A percentile compares a stretch with the other conserved stretches of the same genome.
Evolutionary conservation across 2,113 vertebrate species (phyloP).

Genomic region (Loxodonta africana): DNA sequence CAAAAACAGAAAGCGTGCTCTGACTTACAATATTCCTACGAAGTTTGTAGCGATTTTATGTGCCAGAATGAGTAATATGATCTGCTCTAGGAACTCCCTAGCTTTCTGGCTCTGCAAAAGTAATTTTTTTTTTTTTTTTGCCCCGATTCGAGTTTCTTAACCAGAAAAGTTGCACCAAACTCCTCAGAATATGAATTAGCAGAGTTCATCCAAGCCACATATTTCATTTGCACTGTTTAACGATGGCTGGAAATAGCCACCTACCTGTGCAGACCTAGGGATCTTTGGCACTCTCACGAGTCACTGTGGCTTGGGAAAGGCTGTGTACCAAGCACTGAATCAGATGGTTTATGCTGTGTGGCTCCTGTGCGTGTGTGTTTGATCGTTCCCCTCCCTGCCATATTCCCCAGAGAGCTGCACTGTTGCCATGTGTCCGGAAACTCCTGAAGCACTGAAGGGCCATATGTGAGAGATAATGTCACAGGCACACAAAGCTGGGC

Average conservation of each 20-base stretch:
- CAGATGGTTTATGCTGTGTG: background rate
- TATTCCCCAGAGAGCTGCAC: background rate
- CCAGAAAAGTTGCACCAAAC: conserved; percentile 79
- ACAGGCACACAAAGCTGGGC: background rate
- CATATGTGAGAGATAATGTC: background rate
- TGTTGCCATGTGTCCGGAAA: background rate
- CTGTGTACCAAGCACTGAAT: background rate
- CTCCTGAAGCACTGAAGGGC: background rate
- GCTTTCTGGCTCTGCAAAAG: conserved; percentile 90
- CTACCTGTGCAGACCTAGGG: conserved; percentile 54
- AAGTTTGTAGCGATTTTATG: conserved; percentile 88
- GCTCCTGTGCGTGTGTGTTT: background rate
- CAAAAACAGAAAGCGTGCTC: conserved; percentile 83
- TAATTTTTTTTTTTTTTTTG: conserved; percentile 83
- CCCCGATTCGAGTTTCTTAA: conserved; percentile 85
- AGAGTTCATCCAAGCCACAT: conserved; percentile 69
- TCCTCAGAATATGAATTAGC: conserved; percentile 81
- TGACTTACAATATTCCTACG: conserved; percentile 89
- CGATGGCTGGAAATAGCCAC: conserved; percentile 31
- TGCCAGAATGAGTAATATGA: conserved; percentile 91
- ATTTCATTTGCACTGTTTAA: conserved; percentile 32
- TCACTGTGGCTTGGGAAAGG: background rate
- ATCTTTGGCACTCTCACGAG: conserved; percentile 17
- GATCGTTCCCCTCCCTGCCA: conserved; percentile 1
- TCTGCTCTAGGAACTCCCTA: conserved; percentile 90